Evolutionary conservation across 1,140 invertebrate species (phyloP), one percentile per base, ranked within the genome.

Genomic region (Orussus abietinus): DNA sequence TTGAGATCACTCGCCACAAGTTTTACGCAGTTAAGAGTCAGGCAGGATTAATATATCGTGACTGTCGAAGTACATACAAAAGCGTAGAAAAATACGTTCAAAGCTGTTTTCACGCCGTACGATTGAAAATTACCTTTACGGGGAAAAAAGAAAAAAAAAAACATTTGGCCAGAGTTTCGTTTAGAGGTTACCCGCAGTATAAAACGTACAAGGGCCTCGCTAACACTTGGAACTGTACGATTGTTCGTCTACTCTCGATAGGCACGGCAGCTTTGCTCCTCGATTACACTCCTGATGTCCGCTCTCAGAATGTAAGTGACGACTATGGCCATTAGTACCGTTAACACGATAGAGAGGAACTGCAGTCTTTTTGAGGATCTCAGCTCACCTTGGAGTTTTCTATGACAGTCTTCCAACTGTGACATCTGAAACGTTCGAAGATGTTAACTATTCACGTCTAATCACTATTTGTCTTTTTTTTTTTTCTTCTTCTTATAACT

Each of bases 321-420:
- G 14, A 48, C 40, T 28, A 66, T 43, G 11, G 59, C 62, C 14
- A 70, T 39, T 20, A 62, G 28, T 21, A 72, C 53, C 21, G 56
- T 66, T 19, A 66, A 14, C 28, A 64, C 47, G 19, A 69, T 63
- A 13, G 57, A 67, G 28, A 69, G 30, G 1, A 70, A 47, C 35
- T 69, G 36, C 35, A 68, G 42, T 30, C 63, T 57, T 41, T 69
- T 72, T 40, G 69, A 18, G 6, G 39, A 57, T 4, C 35, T 45
- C 3, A 73, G 17, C 1, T 74, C 61, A 14, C 44, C 61, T 11
- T 63, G 49, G 14, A 74, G 21, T 14, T 57, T 66, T 1, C 41
- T 41, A 11, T 64, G 58, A 41, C 48, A 50, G 15, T 72, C 64
- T 49, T 70, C 62, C 43, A 72, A 42, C 17, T 51, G 58, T 11